phyloP scores from a whole-genome alignment of 2,113 vertebrate genomes.

The Misgurnus anguillicaudatus region DNA sequence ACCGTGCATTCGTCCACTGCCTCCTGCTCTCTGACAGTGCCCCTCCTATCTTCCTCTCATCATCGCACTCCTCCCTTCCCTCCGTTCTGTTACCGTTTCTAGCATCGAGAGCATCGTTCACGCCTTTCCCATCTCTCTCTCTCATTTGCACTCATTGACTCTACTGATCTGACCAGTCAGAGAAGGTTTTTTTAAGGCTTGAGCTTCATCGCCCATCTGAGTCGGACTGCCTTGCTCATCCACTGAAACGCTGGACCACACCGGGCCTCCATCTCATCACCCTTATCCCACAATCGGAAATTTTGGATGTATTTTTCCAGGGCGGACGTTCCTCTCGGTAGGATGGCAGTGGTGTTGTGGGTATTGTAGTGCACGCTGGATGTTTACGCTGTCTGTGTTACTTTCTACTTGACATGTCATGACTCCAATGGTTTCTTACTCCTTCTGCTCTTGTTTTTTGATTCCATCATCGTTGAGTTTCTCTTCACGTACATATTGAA shows the following conservation, averaged over 20 bases:
- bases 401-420: slow-evolving; percentile 16
- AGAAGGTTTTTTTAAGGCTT: slow-evolving; percentile 22
- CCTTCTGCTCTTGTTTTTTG: no score
- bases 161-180: neutral
- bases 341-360: neutral
- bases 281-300: neutral
- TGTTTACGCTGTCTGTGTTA: neutral
- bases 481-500: neutral
- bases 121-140: slow-evolving; percentile 5
- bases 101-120: slow-evolving; percentile 41
- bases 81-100: slow-evolving; percentile 44
- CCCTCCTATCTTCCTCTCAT: slow-evolving; percentile 49
- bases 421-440: no score
- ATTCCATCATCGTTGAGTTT: no score
- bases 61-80: slow-evolving; percentile 27
- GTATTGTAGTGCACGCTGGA: neutral
- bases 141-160: slow-evolving; percentile 6
- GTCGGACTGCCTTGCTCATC: neutral
- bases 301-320: neutral
- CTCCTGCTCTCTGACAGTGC: neutral
- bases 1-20: slow-evolving; percentile 25
- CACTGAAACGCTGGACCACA: neutral
- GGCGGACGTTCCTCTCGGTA: neutral
- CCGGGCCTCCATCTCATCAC: neutral
- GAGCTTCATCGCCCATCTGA: neutral